Evolutionary conservation across 2,888 invertebrate species (phyloP).

Genomic region (Erebia aethiops): DNA sequence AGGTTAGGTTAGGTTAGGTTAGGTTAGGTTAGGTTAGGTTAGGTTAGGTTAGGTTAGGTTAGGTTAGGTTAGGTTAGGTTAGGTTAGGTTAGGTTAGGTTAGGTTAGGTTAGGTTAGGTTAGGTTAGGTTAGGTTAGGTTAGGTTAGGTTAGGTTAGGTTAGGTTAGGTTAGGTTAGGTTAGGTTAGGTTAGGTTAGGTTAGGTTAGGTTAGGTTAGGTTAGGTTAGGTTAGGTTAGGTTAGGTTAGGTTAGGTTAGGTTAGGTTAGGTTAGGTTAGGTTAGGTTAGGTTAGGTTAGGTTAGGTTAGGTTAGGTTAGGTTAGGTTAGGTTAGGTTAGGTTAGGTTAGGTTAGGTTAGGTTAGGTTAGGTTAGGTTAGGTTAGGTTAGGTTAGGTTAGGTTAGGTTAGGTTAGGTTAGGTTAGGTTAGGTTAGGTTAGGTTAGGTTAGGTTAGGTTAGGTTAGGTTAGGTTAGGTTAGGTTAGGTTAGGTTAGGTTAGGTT

Average conservation of each 20-base stretch:
- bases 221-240: slow-evolving; percentile 2
- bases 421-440: slow-evolving; percentile 2
- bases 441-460: slow-evolving; percentile 2
- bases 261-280: slow-evolving; percentile 2
- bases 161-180: slow-evolving; percentile 5
- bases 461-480: slow-evolving; percentile 2
- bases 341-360: slow-evolving; percentile 2
- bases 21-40: slow-evolving; percentile 36
- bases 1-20: slow-evolving; percentile 36
- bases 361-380: slow-evolving; percentile 2
- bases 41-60: slow-evolving; percentile 36
- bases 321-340: slow-evolving; percentile 2
- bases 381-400: slow-evolving; percentile 2
- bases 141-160: slow-evolving; percentile 18
- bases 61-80: slow-evolving; percentile 28
- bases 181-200: slow-evolving; percentile 2
- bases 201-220: slow-evolving; percentile 2
- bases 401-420: slow-evolving; percentile 2
- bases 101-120: slow-evolving; percentile 25
- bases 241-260: slow-evolving; percentile 2
- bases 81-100: slow-evolving; percentile 25
- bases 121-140: slow-evolving; percentile 19
- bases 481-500: slow-evolving; percentile 2
- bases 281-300: slow-evolving; percentile 2
- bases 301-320: slow-evolving; percentile 2